Conservation (phyloP, 2,113 vertebrate species). For the Gallinago media region DNA sequence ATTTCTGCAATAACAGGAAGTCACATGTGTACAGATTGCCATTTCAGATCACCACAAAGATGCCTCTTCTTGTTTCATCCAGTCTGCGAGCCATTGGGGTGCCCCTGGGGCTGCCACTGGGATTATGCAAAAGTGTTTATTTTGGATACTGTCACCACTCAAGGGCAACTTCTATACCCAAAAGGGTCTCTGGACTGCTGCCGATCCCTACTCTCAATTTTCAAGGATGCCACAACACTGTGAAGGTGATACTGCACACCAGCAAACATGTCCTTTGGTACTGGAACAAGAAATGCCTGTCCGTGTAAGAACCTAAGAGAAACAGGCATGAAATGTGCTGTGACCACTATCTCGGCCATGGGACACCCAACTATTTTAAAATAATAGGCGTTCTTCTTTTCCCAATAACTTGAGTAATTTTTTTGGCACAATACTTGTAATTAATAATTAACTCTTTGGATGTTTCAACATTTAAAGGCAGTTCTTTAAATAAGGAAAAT, state of each 20-base stretch:
- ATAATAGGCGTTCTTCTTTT: not conserved
- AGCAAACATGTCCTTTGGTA: not conserved
- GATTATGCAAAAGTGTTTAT: not conserved
- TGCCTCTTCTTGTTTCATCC: rapidly evolving
- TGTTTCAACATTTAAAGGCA: not conserved
- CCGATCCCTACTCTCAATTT: not conserved
- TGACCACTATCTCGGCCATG: not conserved
- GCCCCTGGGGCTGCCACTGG: not conserved
- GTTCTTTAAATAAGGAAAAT: not conserved
- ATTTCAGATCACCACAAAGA: not conserved
- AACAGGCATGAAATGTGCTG: not conserved
- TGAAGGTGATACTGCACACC: not conserved
- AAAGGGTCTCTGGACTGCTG: not conserved
- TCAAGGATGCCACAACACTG: not conserved
- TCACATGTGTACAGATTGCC: not conserved
- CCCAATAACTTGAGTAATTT: not conserved
- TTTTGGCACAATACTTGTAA: not conserved
- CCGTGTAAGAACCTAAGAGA: not conserved
- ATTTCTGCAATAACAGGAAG: not conserved
- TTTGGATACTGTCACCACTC: not conserved
- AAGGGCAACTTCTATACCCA: not conserved
- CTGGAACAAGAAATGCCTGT: not conserved
- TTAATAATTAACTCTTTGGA: not conserved
- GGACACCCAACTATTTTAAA: not conserved
- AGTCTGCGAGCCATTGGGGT: rapidly evolving